Evolutionary conservation across 2,113 vertebrate species (phyloP).

Genomic region (Scomber scombrus): DNA sequence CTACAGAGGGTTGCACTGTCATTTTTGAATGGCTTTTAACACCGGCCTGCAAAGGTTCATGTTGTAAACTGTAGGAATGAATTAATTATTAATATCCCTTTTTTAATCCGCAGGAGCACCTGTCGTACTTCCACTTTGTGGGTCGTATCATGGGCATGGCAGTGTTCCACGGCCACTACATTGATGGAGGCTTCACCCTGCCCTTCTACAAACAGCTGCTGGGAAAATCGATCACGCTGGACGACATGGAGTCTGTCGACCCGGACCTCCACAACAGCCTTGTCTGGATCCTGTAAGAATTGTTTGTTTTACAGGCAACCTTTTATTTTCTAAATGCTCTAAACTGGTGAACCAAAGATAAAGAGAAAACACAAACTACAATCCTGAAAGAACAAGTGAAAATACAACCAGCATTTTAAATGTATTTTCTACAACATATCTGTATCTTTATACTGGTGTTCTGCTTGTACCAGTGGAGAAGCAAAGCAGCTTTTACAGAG

Average conservation of each 20-base stretch:
- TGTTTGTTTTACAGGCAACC: not conserved
- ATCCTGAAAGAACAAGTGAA: no score
- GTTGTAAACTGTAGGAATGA: not conserved
- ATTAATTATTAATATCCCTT: not conserved
- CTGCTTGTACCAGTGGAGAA: not conserved
- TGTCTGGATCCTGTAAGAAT: constrained; percentile 97
- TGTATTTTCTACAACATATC: no score
- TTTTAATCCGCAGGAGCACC: constrained; percentile 88
- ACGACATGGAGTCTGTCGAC: constrained; percentile 98
- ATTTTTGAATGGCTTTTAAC: no score
- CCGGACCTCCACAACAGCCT: constrained; percentile 99
- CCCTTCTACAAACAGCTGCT: constrained; percentile 99
- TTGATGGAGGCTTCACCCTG: constrained; percentile 97
- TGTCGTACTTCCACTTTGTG: constrained; percentile 99
- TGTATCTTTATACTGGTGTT: not conserved
- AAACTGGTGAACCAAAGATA: not conserved
- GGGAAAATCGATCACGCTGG: constrained; percentile 97
- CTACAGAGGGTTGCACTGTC: no score
- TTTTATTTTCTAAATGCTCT: not conserved
- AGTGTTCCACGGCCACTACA: constrained; percentile 99
- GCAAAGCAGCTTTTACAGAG: not conserved
- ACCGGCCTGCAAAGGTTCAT: no score
- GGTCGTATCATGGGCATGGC: constrained; percentile 99
- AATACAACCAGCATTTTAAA: no score
- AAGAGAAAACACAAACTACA: not conserved